Evolutionary conservation across 2,797 vertebrate genomes (phyloP).

Genomic region (Hirundo rustica): DNA sequence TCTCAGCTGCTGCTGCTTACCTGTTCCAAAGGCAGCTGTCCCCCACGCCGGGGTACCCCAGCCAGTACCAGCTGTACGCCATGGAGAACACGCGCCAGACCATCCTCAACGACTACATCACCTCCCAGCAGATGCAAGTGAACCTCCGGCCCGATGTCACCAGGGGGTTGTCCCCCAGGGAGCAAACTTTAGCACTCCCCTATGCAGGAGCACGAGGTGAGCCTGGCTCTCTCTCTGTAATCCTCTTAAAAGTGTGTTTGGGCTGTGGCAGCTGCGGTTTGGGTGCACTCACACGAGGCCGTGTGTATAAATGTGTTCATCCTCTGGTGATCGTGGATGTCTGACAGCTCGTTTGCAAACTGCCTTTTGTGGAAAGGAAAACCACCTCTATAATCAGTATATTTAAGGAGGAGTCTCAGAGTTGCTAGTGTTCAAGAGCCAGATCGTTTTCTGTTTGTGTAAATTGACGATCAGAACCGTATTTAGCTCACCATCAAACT

Average conservation of each 20-base stretch:
- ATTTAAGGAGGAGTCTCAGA: not conserved
- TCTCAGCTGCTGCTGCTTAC: slow-evolving; percentile 84
- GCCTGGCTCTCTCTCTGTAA: not conserved
- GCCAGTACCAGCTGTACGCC: slow-evolving; percentile 96
- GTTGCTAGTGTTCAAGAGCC: not conserved
- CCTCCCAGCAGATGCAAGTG: slow-evolving; percentile 98
- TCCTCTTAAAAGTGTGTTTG: not conserved
- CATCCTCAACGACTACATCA: slow-evolving; percentile 99
- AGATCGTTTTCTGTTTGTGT: not conserved
- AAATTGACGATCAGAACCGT: not conserved
- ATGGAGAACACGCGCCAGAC: slow-evolving; percentile 99
- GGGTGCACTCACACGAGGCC: rapidly evolving
- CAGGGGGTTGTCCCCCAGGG: slow-evolving; percentile 90
- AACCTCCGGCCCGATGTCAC: slow-evolving; percentile 90
- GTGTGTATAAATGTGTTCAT: rapidly evolving
- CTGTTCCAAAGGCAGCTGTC: slow-evolving; percentile 96
- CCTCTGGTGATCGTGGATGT: not conserved
- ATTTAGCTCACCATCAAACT: not conserved
- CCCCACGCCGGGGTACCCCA: slow-evolving; percentile 91
- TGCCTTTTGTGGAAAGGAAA: not conserved
- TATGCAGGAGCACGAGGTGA: slow-evolving; percentile 90
- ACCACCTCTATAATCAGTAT: not conserved
- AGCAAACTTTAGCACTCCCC: slow-evolving; percentile 87
- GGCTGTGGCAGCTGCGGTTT: not conserved
- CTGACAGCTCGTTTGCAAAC: not conserved